These are phyloP conservation scores for Lysandra bellargus DNA, from an alignment of 2,888 invertebrate genomes.

Conservation along the genomic window DNA sequence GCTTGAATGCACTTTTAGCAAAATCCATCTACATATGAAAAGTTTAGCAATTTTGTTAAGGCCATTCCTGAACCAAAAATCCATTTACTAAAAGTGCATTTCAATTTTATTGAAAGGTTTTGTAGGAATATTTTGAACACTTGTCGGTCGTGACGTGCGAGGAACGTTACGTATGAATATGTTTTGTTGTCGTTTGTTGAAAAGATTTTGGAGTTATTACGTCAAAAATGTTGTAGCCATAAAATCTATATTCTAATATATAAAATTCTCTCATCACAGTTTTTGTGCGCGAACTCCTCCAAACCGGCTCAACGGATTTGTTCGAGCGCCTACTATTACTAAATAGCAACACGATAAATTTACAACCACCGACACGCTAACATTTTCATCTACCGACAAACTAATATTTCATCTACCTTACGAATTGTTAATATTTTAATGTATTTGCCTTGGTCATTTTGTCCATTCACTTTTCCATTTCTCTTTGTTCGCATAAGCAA, in stretches of 20 bases:
- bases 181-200: not conserved
- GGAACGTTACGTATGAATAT: not conserved
- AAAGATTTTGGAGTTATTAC: not conserved
- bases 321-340: not conserved
- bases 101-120: constrained; percentile 25
- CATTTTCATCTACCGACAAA: not conserved
- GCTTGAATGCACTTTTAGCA: too few relatives aligned
- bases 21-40: not conserved
- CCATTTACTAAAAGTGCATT: not conserved
- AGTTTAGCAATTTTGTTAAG: not conserved
- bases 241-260: not conserved
- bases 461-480: not conserved
- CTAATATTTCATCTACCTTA: not conserved
- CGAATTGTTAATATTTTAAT: not conserved
- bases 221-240: not conserved
- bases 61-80: not conserved
- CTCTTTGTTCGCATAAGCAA: not conserved
- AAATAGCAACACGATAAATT: not conserved
- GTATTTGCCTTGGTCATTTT: not conserved
- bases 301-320: not conserved
- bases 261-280: too few relatives aligned
- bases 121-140: constrained; percentile 18
- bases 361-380: not conserved
- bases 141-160: not conserved
- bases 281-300: too few relatives aligned